phyloP scores from a whole-genome alignment of 2,888 invertebrate genomes.

The Lypha dubia region DNA sequence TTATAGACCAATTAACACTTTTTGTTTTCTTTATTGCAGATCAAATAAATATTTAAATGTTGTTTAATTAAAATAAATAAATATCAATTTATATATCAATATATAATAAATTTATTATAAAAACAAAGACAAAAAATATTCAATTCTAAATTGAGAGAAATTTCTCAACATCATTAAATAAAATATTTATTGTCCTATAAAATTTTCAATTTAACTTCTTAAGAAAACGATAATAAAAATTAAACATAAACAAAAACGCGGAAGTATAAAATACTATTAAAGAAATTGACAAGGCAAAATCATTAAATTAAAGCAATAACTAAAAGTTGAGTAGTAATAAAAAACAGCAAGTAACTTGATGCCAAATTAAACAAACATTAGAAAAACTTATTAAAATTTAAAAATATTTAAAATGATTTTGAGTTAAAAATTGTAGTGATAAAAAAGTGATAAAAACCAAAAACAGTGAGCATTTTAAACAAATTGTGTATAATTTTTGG shows the following conservation, averaged over 20 bases:
- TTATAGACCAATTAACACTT: not conserved
- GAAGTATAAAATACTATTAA: not conserved
- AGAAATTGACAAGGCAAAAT: not conserved
- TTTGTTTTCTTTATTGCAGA: slow-evolving; percentile 20
- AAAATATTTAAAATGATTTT: not conserved
- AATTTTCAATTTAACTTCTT: slow-evolving; percentile 3
- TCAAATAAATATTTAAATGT: slow-evolving; percentile 3
- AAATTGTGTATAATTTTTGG: not conserved
- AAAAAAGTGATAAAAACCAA: slow-evolving; percentile 25
- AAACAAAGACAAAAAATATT: not conserved
- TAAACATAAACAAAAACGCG: not conserved
- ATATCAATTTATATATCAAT: not conserved
- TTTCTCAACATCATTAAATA: not conserved
- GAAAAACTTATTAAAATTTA: slow-evolving; percentile 4
- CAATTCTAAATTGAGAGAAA: not conserved
- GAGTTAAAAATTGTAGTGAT: not conserved
- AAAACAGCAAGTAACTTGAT: not conserved
- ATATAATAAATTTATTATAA: not conserved
- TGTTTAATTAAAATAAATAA: not conserved
- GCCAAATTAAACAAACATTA: not conserved
- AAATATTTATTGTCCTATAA: slow-evolving; percentile 1
- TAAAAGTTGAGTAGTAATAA: not conserved
- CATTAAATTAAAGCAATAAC: slow-evolving; percentile 11
- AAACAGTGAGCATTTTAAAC: not conserved
- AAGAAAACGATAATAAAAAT: not conserved